phyloP scores from a whole-genome alignment of 2,888 invertebrate species.

The Calameuta idolon region DNA sequence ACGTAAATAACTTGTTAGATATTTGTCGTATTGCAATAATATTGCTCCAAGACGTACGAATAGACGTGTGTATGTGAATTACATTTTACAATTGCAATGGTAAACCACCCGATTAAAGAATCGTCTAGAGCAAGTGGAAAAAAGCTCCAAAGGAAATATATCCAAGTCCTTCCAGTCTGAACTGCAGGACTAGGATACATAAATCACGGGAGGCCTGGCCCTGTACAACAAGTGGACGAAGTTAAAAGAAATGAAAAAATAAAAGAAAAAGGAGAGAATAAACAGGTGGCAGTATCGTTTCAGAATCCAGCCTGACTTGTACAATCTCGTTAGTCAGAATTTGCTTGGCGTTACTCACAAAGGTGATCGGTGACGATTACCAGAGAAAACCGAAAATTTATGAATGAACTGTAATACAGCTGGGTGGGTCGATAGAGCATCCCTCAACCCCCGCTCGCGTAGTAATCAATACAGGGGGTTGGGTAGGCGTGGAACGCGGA shows the following conservation, averaged over 20 bases:
- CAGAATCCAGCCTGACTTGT: not conserved
- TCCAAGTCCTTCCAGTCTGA: not conserved
- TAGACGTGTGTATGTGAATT: too few relatives aligned
- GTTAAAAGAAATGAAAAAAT: not conserved
- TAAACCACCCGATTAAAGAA: too few relatives aligned
- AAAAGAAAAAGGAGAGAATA: not conserved
- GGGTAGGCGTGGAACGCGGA: slow-evolving; percentile 50
- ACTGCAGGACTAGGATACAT: not conserved
- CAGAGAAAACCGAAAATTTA: slow-evolving; percentile 58
- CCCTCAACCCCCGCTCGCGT: slow-evolving; percentile 40
- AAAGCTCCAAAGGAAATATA: not conserved
- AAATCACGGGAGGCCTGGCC: not conserved
- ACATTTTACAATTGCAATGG: too few relatives aligned
- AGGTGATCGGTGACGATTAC: slow-evolving; percentile 8
- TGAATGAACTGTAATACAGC: slow-evolving; percentile 65
- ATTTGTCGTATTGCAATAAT: too few relatives aligned
- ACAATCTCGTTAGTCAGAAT: not conserved
- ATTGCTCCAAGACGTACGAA: too few relatives aligned
- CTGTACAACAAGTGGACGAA: not conserved
- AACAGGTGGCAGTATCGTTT: not conserved
- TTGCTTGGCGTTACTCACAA: not conserved
- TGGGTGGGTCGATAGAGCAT: slow-evolving; percentile 64
- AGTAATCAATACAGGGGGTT: slow-evolving; percentile 64
- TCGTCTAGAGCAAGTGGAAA: too few relatives aligned
- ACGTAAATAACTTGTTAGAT: too few relatives aligned